These are phyloP conservation scores for Patella caerulea DNA, from an alignment of 2,888 invertebrate species.

Conservation along the genomic window DNA sequence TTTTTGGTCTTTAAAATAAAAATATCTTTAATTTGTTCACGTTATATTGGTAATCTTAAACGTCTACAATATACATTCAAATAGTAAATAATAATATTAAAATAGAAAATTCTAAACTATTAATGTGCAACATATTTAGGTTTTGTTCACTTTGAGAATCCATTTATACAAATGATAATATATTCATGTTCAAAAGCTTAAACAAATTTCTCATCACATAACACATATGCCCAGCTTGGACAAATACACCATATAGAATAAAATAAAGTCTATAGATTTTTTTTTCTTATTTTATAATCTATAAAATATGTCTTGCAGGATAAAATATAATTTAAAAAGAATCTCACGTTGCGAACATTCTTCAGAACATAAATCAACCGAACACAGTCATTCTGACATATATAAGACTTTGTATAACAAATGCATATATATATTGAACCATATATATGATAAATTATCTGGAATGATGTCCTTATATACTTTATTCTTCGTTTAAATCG, in stretches of 20 bases:
- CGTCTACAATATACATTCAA: slow-evolving; percentile 36
- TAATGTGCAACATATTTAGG: slow-evolving; percentile 46
- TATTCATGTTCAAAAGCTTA: slow-evolving; percentile 5
- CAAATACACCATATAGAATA: slow-evolving; percentile 27
- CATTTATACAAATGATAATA: slow-evolving; percentile 41
- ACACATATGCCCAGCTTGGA: slow-evolving; percentile 26
- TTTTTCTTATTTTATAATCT: slow-evolving; percentile 34
- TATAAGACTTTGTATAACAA: slow-evolving; percentile 5
- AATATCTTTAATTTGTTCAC: slow-evolving; percentile 41
- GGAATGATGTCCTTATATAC: background rate
- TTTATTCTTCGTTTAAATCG: background rate
- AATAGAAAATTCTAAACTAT: slow-evolving; percentile 59
- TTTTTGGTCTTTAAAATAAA: slow-evolving; percentile 55
- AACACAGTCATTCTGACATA: slow-evolving; percentile 10
- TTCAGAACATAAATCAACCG: slow-evolving; percentile 22
- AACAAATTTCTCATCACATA: slow-evolving; percentile 11
- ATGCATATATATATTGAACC: slow-evolving; percentile 12
- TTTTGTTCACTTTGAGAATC: slow-evolving; percentile 28
- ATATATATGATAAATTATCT: slow-evolving; percentile 9
- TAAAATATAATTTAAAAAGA: slow-evolving; percentile 51
- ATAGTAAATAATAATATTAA: slow-evolving; percentile 54
- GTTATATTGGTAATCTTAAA: slow-evolving; percentile 17
- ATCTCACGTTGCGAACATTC: slow-evolving; percentile 27
- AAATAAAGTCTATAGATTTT: slow-evolving; percentile 28
- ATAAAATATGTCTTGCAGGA: slow-evolving; percentile 47